Conservation (phyloP, 37 sponge, comb jelly and placozoan genomes). For the Hexactinellida sp. region DNA sequence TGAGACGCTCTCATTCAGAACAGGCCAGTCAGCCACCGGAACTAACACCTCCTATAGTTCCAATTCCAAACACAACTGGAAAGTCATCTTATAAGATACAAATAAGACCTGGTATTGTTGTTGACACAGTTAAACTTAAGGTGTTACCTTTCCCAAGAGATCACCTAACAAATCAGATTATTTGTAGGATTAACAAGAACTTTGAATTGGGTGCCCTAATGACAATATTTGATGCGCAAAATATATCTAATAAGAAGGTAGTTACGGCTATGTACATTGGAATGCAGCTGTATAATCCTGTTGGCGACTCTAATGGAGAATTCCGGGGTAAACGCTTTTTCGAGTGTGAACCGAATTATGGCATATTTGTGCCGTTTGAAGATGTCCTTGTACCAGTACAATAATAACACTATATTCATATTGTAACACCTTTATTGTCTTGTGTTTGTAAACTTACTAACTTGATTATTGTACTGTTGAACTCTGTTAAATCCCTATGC, state of each 20-base stretch:
- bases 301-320: not conserved
- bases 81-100: not conserved
- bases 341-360: not conserved
- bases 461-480: too few species aligned
- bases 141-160: not conserved
- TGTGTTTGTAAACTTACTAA: too few species aligned
- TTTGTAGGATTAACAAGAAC: not conserved
- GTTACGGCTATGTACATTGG: not conserved
- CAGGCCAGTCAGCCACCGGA: not conserved
- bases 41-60: not conserved
- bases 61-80: not conserved
- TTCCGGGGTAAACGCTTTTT: not conserved
- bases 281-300: not conserved
- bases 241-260: not conserved
- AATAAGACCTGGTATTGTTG: not conserved
- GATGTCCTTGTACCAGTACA: not conserved
- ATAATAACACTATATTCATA: not conserved
- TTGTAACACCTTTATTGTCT: not conserved
- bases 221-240: not conserved
- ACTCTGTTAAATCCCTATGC: too few species aligned
- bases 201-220: not conserved
- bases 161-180: not conserved
- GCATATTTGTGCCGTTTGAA: not conserved
- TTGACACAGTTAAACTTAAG: not conserved
- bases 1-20: too few species aligned